Conservation (phyloP, 2,797 vertebrate species). For the Dromococcyx pavoninus region DNA sequence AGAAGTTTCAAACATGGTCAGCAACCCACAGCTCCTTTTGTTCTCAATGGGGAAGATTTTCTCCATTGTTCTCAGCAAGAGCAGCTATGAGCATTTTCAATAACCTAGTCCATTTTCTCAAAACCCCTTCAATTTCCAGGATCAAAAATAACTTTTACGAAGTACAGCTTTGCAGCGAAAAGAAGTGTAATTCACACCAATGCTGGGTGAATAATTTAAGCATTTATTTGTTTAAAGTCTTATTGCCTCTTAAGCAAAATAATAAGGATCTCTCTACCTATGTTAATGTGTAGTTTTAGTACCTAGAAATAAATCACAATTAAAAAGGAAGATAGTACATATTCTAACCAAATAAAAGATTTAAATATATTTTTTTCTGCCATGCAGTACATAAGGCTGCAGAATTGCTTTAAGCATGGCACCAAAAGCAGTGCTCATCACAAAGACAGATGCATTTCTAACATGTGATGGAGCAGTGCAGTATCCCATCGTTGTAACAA, state of each 20-base stretch:
- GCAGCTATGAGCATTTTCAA: background rate
- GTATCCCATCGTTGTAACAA: background rate
- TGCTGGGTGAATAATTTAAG: background rate
- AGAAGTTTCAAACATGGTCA: background rate
- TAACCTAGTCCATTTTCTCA: background rate
- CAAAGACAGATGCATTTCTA: background rate
- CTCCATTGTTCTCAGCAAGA: background rate
- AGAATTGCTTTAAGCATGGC: background rate
- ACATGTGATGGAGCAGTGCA: background rate
- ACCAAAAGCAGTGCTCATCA: background rate
- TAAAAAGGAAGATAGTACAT: background rate
- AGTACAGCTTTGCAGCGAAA: background rate
- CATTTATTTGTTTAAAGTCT: background rate
- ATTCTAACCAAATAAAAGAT: background rate
- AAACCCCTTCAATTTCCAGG: background rate
- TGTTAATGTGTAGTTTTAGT: background rate
- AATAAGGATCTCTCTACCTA: background rate
- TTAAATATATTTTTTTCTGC: accelerated
- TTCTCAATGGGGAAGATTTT: background rate
- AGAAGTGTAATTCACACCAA: background rate
- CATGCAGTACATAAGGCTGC: background rate
- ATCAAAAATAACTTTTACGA: background rate
- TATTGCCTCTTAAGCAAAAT: background rate
- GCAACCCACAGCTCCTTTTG: background rate
- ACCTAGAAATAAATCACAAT: background rate